Base-by-base conservation (phyloP, 2,888 invertebrate species). In the Ochropacha duplaris region DNA sequence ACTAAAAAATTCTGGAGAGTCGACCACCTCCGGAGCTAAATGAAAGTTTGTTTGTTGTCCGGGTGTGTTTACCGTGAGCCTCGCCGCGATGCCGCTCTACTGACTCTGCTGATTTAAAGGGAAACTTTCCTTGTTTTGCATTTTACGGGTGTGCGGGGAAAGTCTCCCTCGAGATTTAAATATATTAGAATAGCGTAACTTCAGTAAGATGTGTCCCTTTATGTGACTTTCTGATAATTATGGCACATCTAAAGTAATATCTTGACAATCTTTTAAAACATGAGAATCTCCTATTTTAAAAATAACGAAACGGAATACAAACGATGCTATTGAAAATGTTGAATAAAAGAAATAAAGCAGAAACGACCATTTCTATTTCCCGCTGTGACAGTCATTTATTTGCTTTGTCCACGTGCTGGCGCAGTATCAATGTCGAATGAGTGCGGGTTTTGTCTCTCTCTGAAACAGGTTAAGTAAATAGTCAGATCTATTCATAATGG, bases 41-140 rank as follows among this genome's bases (percentile, higher is more conserved):
- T 83, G 80, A 83, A 88, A 90, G 87, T 90, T 88, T 84, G 84
- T 85, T 86, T 84, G 83, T 81, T 80, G 83, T 82, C 83, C 81
- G 76, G 74, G 80, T 72, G 66, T 82, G 86, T 81, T 83, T 79
- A 83, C 79, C 76, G 69, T 72, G 71, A 71, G 71, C 75, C 67
- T 69, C 71, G 72, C 68, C 64, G 70, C 75, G 76, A 74, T 74
- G 70, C 70, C 56, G 74, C 77, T 72, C 70, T 74, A 79, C 78
- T 78, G 79, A 79, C 78, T 79, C 74, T 67, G 78, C 84, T 89
- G 88, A 90, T 91, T 91, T 90, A 87, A 82, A 84, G 85, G 75
- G 76, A 84, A 91, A 90, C 80, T 90, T 90, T 84, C 74, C 87
- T 86, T 90, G 88, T 90, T 91, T 91, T 86, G 87, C 85, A 91